phyloP scores from a whole-genome alignment of 1,140 invertebrate species.

The Papilio xuthus region DNA sequence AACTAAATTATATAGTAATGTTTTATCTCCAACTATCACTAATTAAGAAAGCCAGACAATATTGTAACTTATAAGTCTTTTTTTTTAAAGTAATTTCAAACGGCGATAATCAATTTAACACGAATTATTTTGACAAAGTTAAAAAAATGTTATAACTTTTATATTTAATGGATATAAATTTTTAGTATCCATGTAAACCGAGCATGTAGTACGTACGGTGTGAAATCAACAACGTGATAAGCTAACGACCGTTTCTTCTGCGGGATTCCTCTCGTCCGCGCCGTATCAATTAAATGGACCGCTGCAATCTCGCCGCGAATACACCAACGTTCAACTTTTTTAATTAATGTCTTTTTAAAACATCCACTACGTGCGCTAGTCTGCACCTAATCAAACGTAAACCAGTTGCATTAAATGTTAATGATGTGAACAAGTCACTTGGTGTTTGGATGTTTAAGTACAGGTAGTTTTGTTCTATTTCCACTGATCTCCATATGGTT shows the following conservation, averaged over 20 bases:
- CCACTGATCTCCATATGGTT: too few relatives aligned
- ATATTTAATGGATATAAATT: too few relatives aligned
- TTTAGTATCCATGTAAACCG: conserved; percentile 52
- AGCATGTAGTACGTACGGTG: conserved; percentile 54
- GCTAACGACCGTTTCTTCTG: conserved; percentile 74
- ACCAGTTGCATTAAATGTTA: conserved; percentile 23
- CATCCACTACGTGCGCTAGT: conserved; percentile 10
- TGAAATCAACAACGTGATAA: conserved; percentile 78
- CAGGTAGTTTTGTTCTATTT: too few relatives aligned
- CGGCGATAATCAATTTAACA: too few relatives aligned
- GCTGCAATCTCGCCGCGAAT: conserved; percentile 66
- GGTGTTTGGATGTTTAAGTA: background rate
- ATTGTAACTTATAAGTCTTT: too few relatives aligned
- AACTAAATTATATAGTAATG: too few relatives aligned
- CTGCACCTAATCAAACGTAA: background rate
- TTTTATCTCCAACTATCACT: background rate
- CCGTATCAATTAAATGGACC: conserved; percentile 74
- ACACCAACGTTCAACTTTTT: conserved; percentile 51
- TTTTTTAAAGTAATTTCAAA: too few relatives aligned
- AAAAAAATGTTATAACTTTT: too few relatives aligned
- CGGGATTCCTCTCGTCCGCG: conserved; percentile 61
- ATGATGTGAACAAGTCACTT: background rate
- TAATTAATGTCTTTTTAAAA: conserved; percentile 62
- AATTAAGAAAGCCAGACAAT: too few relatives aligned
- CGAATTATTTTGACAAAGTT: too few relatives aligned